These are phyloP conservation scores for Varanus komodoensis DNA, from an alignment of 2,113 vertebrate species.

Conservation along the genomic window DNA sequence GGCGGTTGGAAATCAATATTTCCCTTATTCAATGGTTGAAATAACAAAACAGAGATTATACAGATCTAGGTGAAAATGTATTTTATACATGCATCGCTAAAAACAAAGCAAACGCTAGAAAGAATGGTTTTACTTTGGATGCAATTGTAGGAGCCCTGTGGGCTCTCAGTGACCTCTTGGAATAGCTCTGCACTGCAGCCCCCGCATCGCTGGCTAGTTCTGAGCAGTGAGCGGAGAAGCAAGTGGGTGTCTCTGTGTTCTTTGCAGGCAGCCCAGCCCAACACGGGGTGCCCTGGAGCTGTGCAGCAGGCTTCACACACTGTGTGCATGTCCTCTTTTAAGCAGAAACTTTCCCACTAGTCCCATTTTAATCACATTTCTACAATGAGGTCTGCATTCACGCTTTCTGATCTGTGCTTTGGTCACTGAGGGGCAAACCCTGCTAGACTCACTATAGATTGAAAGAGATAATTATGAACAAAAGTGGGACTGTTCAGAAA, in stretches of 20 bases:
- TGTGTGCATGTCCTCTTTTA: neutral
- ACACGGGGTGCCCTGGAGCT: neutral
- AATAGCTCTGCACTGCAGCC: neutral
- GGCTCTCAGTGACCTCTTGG: neutral
- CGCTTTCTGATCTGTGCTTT: neutral
- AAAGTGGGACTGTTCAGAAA: neutral
- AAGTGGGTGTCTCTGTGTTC: neutral
- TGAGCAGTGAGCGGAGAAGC: neutral
- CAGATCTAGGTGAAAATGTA: slow-evolving; percentile 37
- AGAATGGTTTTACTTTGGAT: slow-evolving; percentile 12
- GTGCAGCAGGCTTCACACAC: neutral
- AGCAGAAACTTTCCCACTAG: neutral
- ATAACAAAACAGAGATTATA: slow-evolving; percentile 22
- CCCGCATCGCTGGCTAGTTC: neutral
- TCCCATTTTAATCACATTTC: neutral
- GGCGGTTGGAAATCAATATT: slow-evolving; percentile 44
- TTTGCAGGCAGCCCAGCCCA: neutral
- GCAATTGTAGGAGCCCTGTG: neutral
- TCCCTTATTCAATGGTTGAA: slow-evolving; percentile 46
- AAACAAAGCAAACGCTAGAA: slow-evolving; percentile 39
- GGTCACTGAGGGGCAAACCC: neutral
- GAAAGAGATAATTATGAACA: neutral
- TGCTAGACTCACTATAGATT: neutral
- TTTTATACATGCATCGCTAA: neutral
- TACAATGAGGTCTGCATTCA: neutral